A percentile compares a stretch with the other conserved stretches of the same genome.
phyloP scores from a whole-genome alignment of 37 sponge, comb jelly and placozoan genomes.

The Lycopodina hypogea region DNA sequence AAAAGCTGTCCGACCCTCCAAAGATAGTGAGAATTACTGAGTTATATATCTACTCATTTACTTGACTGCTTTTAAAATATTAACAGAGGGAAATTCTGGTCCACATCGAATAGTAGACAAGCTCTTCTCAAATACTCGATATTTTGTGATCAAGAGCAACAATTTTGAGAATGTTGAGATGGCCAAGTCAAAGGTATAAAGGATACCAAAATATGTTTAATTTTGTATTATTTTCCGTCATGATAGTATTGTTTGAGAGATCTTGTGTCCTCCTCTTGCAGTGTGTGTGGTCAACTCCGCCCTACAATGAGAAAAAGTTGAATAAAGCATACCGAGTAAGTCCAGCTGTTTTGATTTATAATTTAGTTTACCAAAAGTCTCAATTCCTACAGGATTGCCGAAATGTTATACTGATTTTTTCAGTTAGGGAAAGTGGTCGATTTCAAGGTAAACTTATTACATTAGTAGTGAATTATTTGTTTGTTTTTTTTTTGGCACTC shows the following conservation, averaged over 20 bases:
- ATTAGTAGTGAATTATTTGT: too few species aligned
- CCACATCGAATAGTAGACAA: constrained; percentile 69
- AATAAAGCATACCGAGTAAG: constrained; percentile 82
- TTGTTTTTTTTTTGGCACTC: too few species aligned
- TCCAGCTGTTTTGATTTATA: not conserved
- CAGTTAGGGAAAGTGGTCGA: constrained; percentile 94
- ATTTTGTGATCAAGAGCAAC: constrained; percentile 98
- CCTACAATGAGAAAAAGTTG: constrained; percentile 90
- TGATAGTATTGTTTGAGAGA: too few species aligned
- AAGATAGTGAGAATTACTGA: not conserved
- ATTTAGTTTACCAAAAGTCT: not conserved
- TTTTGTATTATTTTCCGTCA: too few species aligned
- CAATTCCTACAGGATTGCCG: constrained; percentile 54
- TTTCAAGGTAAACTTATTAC: constrained; percentile 91
- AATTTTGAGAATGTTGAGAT: constrained; percentile 94
- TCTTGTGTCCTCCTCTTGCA: constrained; percentile 3
- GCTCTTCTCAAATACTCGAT: constrained; percentile 84
- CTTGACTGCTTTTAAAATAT: not conserved
- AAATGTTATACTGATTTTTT: constrained; percentile 92
- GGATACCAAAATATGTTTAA: not conserved
- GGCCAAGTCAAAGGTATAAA: constrained; percentile 71
- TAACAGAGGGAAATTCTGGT: constrained; percentile 26
- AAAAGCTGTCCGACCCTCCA: not conserved
- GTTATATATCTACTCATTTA: too few species aligned
- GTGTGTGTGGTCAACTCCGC: constrained; percentile 90